Evolutionary conservation across 2,113 vertebrate genomes (phyloP), one percentile per base, ranked within the genome.

Genomic region (Psittacula cyanocephala): DNA sequence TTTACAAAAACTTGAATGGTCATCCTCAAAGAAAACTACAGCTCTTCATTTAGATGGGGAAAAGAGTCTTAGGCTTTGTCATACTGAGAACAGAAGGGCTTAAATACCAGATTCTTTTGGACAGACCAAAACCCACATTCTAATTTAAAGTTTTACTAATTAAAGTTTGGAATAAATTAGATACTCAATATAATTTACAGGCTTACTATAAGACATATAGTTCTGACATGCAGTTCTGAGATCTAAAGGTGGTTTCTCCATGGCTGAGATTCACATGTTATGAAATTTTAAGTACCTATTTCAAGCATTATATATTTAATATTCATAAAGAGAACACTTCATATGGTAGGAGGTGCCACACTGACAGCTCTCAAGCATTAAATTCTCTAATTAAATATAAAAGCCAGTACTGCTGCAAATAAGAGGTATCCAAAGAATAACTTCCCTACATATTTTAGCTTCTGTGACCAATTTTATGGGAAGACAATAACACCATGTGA

Each of bases 401-500:
- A 95, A 91, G 27, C 8, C 33, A 33, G 50, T 72, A 31, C 31
- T 90, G 41, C 28, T 69, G 63, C 52, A 95, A 69, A 39, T 78
- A 88, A 88, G 91, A 94, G 60, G 37, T 68, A 86, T 70, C 35
- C 39, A 88, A 91, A 93, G 53, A 95, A 94, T 55, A 86, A 79
- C 75, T 93, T 95, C 39, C 43, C 14, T 78, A 62, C 24, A 35
- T 68, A 57, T 84, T 92, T 88, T 76, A 68, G 11, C 72, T 94
- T 95, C 69, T 78, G 49, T 96, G 97, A 93, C 91, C 93, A 79
- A 91, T 92, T 96, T 97, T 93, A 59, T 11, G 17, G 33, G 77
- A 93, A 94, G 88, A 93, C 84, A 94, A 93, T 93, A 91, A 88
- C 88, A 96, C 47, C 25, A 55, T 76, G 57, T 81, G 86, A 95